A percentile compares a stretch with the other conserved stretches of the same genome.
These are phyloP conservation scores for Rattus rattus DNA, from an alignment of 2,113 vertebrate genomes.

Conservation along the genomic window DNA sequence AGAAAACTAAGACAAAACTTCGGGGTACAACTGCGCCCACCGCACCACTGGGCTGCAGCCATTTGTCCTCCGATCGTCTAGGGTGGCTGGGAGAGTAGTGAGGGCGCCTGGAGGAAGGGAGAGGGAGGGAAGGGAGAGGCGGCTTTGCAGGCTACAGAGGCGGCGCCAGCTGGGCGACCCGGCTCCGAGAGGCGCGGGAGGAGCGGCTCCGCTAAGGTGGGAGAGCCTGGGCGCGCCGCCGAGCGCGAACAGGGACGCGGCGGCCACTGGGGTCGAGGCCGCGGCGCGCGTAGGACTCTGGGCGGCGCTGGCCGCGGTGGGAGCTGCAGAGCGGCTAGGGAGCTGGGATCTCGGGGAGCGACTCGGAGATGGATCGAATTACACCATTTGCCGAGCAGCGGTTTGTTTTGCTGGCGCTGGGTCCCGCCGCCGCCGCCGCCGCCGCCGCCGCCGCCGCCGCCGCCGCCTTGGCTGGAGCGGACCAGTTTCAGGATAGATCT, in stretches of 20 bases:
- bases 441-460: conserved; percentile 72
- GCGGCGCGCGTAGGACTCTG: conserved; percentile 59
- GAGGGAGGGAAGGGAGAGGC: neutral
- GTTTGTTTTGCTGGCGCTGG: conserved; percentile 90
- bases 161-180: conserved; percentile 21
- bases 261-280: conserved; percentile 73
- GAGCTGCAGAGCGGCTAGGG: conserved; percentile 83
- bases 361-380: conserved; percentile 91
- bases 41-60: conserved; percentile 49
- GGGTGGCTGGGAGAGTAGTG: conserved; percentile 46
- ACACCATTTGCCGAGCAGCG: conserved; percentile 90
- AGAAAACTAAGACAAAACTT: conserved; percentile 82
- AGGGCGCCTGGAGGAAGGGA: neutral
- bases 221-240: conserved; percentile 75
- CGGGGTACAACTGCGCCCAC: conserved; percentile 17
- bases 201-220: conserved; percentile 53
- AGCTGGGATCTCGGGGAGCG: conserved; percentile 87
- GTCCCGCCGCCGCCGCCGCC: conserved; percentile 73
- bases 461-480: conserved; percentile 76
- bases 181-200: conserved; percentile 62
- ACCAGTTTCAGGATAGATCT: conserved; percentile 76
- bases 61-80: conserved; percentile 66
- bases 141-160: conserved; percentile 40
- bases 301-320: conserved; percentile 76
- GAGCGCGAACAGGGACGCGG: conserved; percentile 64